Evolutionary conservation across 2,113 vertebrate species (phyloP), one percentile per base, ranked within the genome.

Genomic region (Ranitomeya imitator): DNA sequence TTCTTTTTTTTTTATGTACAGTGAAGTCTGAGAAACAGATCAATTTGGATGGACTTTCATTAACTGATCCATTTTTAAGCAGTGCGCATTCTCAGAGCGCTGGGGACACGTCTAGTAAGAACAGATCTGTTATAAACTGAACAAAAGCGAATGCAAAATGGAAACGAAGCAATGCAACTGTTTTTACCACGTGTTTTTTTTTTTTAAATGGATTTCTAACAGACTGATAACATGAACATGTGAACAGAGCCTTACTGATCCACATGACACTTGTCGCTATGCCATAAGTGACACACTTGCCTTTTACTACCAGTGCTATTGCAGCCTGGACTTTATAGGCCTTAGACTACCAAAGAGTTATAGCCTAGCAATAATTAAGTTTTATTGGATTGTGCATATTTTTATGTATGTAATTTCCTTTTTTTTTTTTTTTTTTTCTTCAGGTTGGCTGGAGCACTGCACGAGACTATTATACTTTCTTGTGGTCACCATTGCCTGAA

Each of bases 361-460:
- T 71, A 11, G 37, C 37, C 4, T 45, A 45, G 37, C 37, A 4
- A 45, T 45, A 45, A 45, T 45, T 45, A 45, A 16, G 21, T 13
- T 19, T 18, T 51, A 51, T 19, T 52, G 7, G 51, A 19, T 3
- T 77, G 45, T 26, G 13, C 79, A 26, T 16, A 60, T 26, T 31
- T 3, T 12, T 60, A 9, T 63, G 11, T 31, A 31, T 57, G n/a
- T 31, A 11, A 13, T 57, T 71, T 71, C 3, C 77, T 0, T 73
- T 84, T 14, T 13, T 76, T 90, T 14, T 31, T 12, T 83, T 89
- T 90, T 92, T 89, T 90, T 92, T 87, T 88, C 91, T 92, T 90
- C 92, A 99, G 98, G 98, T 99, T 92, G 98, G 98, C 89, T 99
- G 98, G 98, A 99, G 97, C 94, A 99, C 98, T 61, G 97, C 98